Conservation (phyloP, 2,797 vertebrate species). For the Microhierax caerulescens region DNA sequence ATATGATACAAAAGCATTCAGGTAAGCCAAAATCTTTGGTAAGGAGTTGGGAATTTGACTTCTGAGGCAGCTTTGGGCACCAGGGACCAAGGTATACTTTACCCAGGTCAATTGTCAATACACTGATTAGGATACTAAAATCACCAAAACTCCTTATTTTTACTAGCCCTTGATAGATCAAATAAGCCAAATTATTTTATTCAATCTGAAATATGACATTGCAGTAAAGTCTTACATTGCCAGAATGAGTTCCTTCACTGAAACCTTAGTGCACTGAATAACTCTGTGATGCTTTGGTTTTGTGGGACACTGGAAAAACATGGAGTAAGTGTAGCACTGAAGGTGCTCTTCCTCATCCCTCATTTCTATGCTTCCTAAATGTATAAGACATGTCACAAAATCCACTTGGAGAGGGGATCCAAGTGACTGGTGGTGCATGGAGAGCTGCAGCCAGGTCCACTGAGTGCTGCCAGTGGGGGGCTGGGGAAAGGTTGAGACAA, state of each 20-base stretch:
- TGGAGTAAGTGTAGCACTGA: background rate
- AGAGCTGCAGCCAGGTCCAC: background rate
- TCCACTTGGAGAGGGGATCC: background rate
- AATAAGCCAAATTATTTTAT: background rate
- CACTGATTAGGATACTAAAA: background rate
- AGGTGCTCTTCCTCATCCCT: background rate
- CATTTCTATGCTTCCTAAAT: background rate
- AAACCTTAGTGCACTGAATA: background rate
- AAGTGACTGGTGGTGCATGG: background rate
- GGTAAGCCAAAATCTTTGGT: conserved; percentile 69
- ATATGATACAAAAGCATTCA: conserved; percentile 85
- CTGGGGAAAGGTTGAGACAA: background rate
- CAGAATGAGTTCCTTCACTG: background rate
- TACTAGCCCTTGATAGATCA: background rate
- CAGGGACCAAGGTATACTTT: background rate
- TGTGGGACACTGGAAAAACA: background rate
- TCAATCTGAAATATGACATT: background rate
- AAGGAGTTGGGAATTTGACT: background rate
- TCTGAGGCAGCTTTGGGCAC: background rate
- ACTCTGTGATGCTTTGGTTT: background rate
- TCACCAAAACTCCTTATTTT: background rate
- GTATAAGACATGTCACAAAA: background rate
- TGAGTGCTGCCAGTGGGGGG: background rate
- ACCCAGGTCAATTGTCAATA: background rate
- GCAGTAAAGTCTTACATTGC: background rate